These are phyloP conservation scores for Chrysotoxum bicinctum DNA, from an alignment of 2,888 invertebrate genomes.

Conservation along the genomic window DNA sequence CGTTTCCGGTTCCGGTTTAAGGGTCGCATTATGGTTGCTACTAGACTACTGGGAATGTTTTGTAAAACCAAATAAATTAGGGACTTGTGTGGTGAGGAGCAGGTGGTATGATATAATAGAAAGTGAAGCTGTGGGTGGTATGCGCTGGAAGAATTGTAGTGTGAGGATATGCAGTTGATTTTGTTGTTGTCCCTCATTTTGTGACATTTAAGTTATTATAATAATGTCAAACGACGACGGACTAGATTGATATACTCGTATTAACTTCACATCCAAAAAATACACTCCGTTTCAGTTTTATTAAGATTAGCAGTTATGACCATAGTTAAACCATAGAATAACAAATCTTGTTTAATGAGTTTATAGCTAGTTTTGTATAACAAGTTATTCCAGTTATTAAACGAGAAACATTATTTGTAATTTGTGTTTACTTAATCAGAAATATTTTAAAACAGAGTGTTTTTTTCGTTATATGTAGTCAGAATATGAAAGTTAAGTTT, in stretches of 20 bases:
- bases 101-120: background rate
- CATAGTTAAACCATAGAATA: too few species aligned
- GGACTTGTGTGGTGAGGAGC: background rate
- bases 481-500: too few species aligned
- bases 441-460: too few species aligned
- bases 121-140: background rate
- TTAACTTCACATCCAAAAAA: background rate
- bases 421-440: too few species aligned
- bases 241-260: conserved; percentile 13
- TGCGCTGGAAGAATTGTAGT: conserved; percentile 20
- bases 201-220: conserved; percentile 51
- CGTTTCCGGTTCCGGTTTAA: conserved; percentile 32
- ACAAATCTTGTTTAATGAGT: too few species aligned
- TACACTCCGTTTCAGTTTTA: background rate
- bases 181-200: conserved; percentile 30
- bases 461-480: too few species aligned
- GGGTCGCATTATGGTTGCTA: conserved; percentile 35
- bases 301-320: too few species aligned
- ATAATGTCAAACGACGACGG: conserved; percentile 42
- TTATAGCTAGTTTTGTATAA: too few species aligned
- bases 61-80: conserved; percentile 15
- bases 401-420: too few species aligned
- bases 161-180: conserved; percentile 63
- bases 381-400: too few species aligned
- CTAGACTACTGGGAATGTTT: background rate